Conservation (phyloP, 2,888 invertebrate species). For the Eristalis pertinax region DNA sequence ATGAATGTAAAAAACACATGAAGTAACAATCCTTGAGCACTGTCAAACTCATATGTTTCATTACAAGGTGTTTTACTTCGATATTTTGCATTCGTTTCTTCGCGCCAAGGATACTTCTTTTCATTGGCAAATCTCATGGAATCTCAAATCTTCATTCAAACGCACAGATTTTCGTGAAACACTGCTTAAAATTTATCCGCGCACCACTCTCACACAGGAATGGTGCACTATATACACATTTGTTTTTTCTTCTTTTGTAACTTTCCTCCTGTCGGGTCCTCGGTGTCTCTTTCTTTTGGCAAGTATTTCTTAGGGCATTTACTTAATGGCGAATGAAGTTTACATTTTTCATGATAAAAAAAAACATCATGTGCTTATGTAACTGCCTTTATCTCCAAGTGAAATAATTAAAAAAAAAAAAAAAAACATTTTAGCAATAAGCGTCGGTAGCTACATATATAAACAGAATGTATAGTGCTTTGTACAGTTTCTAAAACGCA, state of each 20-base stretch:
- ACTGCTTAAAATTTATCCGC: constrained; percentile 9
- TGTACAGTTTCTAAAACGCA: not conserved
- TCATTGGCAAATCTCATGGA: not conserved
- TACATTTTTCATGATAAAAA: not conserved
- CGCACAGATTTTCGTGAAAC: not conserved
- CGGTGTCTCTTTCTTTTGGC: not conserved
- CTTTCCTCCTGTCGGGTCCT: not conserved
- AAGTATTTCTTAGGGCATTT: not conserved
- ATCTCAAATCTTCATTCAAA: not conserved
- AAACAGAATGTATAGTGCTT: not conserved
- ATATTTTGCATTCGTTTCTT: constrained; percentile 14
- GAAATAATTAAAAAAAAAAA: not conserved
- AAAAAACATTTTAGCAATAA: not conserved
- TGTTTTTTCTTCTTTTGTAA: constrained; percentile 18
- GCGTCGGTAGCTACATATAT: not conserved
- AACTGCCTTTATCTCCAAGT: not conserved
- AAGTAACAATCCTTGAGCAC: not conserved
- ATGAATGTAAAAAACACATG: not conserved
- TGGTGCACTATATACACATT: constrained; percentile 68
- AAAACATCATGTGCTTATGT: not conserved
- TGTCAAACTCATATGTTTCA: not conserved
- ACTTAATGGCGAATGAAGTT: not conserved
- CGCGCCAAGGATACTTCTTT: not conserved
- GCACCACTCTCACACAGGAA: constrained; percentile 32
- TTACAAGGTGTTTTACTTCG: not conserved